phyloP scores from a whole-genome alignment of 2,888 invertebrate species.

The Hofmannophila pseudospretella region DNA sequence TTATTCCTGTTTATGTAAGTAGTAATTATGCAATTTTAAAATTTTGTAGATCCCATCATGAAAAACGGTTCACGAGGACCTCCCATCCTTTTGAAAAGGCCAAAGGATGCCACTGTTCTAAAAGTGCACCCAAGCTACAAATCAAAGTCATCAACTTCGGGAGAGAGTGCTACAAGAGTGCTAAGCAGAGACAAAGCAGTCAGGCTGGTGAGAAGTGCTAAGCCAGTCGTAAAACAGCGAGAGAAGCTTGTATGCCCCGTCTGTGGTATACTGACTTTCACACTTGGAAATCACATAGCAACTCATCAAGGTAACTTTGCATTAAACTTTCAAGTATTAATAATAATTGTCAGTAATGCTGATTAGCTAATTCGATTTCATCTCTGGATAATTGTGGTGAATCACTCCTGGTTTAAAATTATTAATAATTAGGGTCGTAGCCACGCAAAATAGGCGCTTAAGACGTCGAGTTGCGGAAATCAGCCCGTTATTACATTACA shows the following conservation, averaged over 20 bases:
- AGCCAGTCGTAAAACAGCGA: constrained; percentile 43
- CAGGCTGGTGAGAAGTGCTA: constrained; percentile 40
- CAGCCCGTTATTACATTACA: too few relatives aligned
- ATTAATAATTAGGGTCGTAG: too few relatives aligned
- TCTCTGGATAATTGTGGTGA: too few relatives aligned
- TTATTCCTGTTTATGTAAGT: background rate
- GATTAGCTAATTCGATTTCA: too few relatives aligned
- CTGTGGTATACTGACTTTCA: constrained; percentile 69
- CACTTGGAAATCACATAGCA: constrained; percentile 65
- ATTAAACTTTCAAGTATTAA: too few relatives aligned
- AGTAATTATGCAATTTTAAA: background rate
- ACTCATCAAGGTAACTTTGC: constrained; percentile 61
- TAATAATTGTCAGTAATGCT: too few relatives aligned
- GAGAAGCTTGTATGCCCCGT: constrained; percentile 73
- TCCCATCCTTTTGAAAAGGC: constrained; percentile 61
- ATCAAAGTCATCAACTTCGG: constrained; percentile 22
- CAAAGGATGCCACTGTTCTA: constrained; percentile 64
- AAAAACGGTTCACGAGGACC: constrained; percentile 65
- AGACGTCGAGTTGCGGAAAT: too few relatives aligned
- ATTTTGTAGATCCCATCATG: constrained; percentile 56
- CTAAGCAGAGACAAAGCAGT: constrained; percentile 34
- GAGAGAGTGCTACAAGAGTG: constrained; percentile 22
- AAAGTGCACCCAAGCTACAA: constrained; percentile 55
- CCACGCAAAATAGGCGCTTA: too few relatives aligned
- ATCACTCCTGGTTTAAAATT: too few relatives aligned